phyloP scores from a whole-genome alignment of 2,797 vertebrate genomes.

The Chelmon rostratus region DNA sequence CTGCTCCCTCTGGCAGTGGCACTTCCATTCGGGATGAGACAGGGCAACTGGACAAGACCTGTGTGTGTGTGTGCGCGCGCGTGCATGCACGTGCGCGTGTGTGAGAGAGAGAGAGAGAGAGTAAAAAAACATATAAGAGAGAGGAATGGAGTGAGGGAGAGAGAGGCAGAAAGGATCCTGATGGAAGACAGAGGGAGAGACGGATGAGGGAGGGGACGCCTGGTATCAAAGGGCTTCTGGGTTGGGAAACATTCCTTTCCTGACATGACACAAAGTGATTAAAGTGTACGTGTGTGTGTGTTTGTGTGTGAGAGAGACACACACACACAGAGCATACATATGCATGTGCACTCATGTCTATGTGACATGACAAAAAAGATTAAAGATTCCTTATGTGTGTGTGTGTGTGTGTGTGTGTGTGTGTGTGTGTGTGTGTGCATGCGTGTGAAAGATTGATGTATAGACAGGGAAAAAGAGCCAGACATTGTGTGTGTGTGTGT shows the following conservation, averaged over 20 bases:
- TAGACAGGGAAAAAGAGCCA: conserved; percentile 43
- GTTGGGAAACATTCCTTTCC: conserved; percentile 85
- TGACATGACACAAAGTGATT: conserved; percentile 86
- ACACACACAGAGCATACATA: conserved; percentile 29
- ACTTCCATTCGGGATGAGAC: conserved; percentile 51
- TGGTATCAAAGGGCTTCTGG: conserved; percentile 82
- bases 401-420: conserved; percentile 33
- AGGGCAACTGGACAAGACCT: conserved; percentile 35
- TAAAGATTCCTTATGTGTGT: conserved; percentile 54
- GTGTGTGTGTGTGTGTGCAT: conserved; percentile 11
- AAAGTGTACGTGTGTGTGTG: conserved; percentile 67
- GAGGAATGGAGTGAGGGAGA: conserved; percentile 10
- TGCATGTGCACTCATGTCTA: conserved; percentile 38
- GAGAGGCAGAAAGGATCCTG: conserved; percentile 62
- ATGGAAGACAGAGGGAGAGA: conserved; percentile 72
- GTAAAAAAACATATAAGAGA: too few species aligned
- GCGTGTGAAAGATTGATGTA: conserved; percentile 55
- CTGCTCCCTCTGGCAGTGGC: conserved; percentile 58
- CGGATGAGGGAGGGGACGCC: conserved; percentile 70
- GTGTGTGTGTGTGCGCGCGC: conserved; percentile 23
- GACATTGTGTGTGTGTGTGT: conserved; percentile 22
- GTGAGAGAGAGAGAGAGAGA: conserved; percentile 19
- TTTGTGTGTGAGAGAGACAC: too few species aligned
- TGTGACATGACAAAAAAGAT: conserved; percentile 62
- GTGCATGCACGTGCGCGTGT: conserved; percentile 23